Evolutionary conservation across 2,888 invertebrate genomes (phyloP), one percentile per base, ranked within the genome.

Genomic region (Unio delphinus): DNA sequence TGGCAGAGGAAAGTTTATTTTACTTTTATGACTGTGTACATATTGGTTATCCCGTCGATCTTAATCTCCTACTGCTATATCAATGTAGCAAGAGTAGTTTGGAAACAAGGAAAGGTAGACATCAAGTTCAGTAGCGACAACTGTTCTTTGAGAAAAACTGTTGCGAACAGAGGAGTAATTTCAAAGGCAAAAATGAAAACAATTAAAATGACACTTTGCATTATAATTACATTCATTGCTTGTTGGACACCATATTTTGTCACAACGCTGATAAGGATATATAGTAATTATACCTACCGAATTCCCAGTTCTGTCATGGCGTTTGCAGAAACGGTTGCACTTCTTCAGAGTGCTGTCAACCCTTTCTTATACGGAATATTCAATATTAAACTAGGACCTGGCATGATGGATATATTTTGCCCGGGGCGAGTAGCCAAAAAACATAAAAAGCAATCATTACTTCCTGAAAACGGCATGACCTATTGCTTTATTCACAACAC

Each of bases 221-320:
- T 91, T 58, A 90, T 91, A 63, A 82, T 89, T 23, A 88, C 88
- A 28, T 91, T 91, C 75, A 86, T 91, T 60, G 84, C 87, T 0
- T 91, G 91, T 79, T 91, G 91, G 90, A 90, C 89, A 23, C 91
- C 91, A 0, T 91, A 91, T 77, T 91, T 91, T 78, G 89, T 90
- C 17, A 89, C 90, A 26, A 90, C 90, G 64, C 85, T 90, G 61
- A 86, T 90, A 64, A 82, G 85, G 57, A 88, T 91, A 28, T 91
- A 90, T 82, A 89, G 87, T 67, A 86, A 90, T 72, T 88, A 90
- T 74, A 81, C 73, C 45, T 76, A 86, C 59, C 67, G 80, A 59
- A 69, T 78, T 28, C 88, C 90, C 1, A 80, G 83, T 20, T 80
- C 86, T 4, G 83, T 90, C 23, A 85, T 89, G 76, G 89, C 86